These are phyloP conservation scores for Acromyrmex charruanus DNA, from an alignment of 1,140 invertebrate genomes.

Conservation along the genomic window DNA sequence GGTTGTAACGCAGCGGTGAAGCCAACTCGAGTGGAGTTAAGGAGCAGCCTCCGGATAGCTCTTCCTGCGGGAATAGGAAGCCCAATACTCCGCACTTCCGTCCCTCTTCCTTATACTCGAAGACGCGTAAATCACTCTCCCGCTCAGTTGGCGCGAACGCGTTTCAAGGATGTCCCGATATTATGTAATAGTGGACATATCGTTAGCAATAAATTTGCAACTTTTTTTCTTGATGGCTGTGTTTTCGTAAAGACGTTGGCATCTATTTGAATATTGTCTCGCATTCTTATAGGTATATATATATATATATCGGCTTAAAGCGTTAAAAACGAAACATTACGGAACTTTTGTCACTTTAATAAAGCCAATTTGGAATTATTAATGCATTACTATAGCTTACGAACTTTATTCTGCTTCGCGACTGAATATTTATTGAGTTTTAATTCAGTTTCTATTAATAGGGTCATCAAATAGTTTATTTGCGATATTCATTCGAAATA, in stretches of 20 bases:
- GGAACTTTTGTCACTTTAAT: neutral
- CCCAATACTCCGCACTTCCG: slow-evolving; percentile 83
- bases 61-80: slow-evolving; percentile 81
- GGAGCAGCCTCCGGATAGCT: slow-evolving; percentile 68
- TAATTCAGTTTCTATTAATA: slow-evolving; percentile 26
- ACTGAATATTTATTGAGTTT: slow-evolving; percentile 5
- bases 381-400: neutral
- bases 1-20: slow-evolving; percentile 72
- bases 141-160: slow-evolving; percentile 35
- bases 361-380: slow-evolving; percentile 23
- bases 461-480: neutral
- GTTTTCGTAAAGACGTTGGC: neutral
- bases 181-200: slow-evolving; percentile 78
- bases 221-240: neutral
- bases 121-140: slow-evolving; percentile 82
- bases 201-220: neutral
- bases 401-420: slow-evolving; percentile 1
- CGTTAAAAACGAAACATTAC: neutral
- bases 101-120: slow-evolving; percentile 75
- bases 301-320: neutral
- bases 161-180: slow-evolving; percentile 77
- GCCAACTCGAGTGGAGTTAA: slow-evolving; percentile 79
- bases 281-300: neutral
- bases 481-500: neutral
- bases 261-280: neutral